These are phyloP conservation scores for Meandrusa payeni DNA, from an alignment of 2,888 invertebrate species.

Conservation along the genomic window DNA sequence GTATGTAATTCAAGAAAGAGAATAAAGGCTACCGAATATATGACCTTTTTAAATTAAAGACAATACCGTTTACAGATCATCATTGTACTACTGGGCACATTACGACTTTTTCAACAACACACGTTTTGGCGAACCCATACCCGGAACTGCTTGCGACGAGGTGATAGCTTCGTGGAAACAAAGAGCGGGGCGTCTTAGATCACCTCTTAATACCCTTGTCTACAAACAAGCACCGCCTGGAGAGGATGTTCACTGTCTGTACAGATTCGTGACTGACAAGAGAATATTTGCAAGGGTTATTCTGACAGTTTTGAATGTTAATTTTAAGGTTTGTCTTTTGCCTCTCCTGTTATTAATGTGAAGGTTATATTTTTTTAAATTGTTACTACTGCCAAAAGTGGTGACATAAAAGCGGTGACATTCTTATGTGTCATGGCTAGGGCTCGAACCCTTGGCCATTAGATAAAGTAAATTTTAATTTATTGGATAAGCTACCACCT, in stretches of 20 bases:
- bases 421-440: too few relatives aligned
- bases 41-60: background rate
- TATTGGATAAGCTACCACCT: too few relatives aligned
- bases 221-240: constrained; percentile 89
- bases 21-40: too few relatives aligned
- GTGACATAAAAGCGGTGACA: too few relatives aligned
- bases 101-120: constrained; percentile 97
- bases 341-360: too few relatives aligned
- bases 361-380: too few relatives aligned
- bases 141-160: constrained; percentile 92
- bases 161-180: constrained; percentile 92
- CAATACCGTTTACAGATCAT: constrained; percentile 79
- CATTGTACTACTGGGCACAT: constrained; percentile 96
- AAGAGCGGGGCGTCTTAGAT: constrained; percentile 87
- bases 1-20: too few relatives aligned
- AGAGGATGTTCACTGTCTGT: constrained; percentile 89
- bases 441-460: too few relatives aligned
- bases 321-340: constrained; percentile 83
- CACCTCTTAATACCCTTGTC: constrained; percentile 92
- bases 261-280: constrained; percentile 91
- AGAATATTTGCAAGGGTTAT: constrained; percentile 91
- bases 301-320: constrained; percentile 87
- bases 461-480: too few relatives aligned
- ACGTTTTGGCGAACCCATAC: constrained; percentile 90
- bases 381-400: too few relatives aligned